These are phyloP conservation scores for Bimastos eiseni DNA, from an alignment of 2,888 invertebrate genomes.

Conservation along the genomic window DNA sequence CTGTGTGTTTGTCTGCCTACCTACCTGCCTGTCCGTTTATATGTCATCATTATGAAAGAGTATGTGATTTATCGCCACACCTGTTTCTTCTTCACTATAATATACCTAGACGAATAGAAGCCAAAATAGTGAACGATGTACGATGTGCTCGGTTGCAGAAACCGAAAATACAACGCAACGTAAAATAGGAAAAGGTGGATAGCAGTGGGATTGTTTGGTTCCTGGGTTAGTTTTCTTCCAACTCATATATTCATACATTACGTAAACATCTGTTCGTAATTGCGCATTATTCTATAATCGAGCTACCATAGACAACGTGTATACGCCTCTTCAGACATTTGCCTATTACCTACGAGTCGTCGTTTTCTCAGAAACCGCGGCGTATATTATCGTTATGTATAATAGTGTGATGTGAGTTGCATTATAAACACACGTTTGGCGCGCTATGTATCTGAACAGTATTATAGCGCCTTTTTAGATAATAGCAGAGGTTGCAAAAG, in stretches of 20 bases:
- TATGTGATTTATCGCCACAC: background rate
- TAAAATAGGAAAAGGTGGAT: background rate
- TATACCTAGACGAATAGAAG: background rate
- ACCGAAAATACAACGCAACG: background rate
- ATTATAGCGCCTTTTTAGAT: no score
- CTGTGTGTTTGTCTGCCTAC: background rate
- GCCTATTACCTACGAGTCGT: no score
- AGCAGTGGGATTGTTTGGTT: background rate
- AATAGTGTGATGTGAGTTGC: no score
- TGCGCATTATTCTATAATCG: constrained; percentile 13
- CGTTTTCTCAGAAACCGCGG: no score
- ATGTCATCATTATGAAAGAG: background rate
- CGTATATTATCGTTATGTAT: no score
- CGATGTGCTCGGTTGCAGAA: no score
- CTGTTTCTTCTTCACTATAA: background rate
- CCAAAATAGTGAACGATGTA: background rate
- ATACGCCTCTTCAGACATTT: no score
- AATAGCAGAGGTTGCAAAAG: no score
- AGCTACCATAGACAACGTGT: no score
- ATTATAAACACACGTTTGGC: no score
- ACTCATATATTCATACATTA: background rate
- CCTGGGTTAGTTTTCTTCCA: background rate
- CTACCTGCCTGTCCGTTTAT: background rate
- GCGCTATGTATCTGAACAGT: no score
- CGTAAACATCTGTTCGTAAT: background rate